Percentiles rank a stretch among this genome's conserved stretches.
These are phyloP conservation scores for Celastrina argiolus DNA, from an alignment of 2,888 invertebrate species.

Conservation along the genomic window DNA sequence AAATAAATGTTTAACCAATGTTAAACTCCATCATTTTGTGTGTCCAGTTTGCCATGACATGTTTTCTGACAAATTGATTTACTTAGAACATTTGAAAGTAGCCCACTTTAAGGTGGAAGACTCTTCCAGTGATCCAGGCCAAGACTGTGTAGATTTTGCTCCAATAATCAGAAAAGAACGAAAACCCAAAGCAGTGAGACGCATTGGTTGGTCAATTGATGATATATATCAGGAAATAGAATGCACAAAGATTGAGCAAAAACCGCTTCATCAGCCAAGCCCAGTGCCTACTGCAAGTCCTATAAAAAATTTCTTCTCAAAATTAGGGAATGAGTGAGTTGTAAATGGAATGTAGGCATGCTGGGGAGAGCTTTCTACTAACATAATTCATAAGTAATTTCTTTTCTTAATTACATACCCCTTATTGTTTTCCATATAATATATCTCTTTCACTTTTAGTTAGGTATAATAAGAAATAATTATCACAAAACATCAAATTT, in stretches of 20 bases:
- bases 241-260: conserved; percentile 61
- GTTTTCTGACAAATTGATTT: conserved; percentile 56
- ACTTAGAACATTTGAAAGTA: conserved; percentile 61
- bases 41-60: conserved; percentile 71
- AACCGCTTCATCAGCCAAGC: conserved; percentile 32
- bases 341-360: conserved; percentile 59
- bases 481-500: background rate
- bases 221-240: conserved; percentile 74
- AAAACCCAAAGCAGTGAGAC: conserved; percentile 59
- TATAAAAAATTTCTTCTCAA: conserved; percentile 65
- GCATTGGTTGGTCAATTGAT: conserved; percentile 73
- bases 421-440: background rate
- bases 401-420: conserved; percentile 22
- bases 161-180: conserved; percentile 61
- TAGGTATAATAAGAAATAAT: too few relatives aligned
- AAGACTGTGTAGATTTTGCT: conserved; percentile 64
- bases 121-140: conserved; percentile 44
- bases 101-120: conserved; percentile 48
- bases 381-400: conserved; percentile 37
- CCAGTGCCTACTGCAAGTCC: conserved; percentile 64
- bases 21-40: conserved; percentile 66
- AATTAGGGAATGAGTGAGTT: conserved; percentile 73
- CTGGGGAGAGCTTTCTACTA: conserved; percentile 42
- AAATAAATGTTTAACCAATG: conserved; percentile 68
- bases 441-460: too few relatives aligned